Evolutionary conservation across 1,140 invertebrate genomes (phyloP).

Genomic region (Heliconius melpomene): DNA sequence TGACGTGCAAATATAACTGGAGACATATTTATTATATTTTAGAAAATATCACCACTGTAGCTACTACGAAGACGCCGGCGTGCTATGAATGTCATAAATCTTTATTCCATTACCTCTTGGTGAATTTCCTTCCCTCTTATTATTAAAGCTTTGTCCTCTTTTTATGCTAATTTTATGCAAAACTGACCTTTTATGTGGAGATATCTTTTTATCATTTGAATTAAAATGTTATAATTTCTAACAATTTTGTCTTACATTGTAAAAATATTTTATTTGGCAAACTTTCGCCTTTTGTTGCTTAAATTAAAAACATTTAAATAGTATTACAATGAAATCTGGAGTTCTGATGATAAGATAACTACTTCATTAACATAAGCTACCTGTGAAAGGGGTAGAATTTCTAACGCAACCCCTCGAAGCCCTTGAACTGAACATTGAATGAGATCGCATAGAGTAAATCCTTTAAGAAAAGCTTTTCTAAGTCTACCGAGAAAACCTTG

Average conservation of each 20-base stretch:
- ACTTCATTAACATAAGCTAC: constrained; percentile 3
- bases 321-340: not conserved
- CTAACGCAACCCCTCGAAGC: constrained; percentile 2
- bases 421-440: not conserved
- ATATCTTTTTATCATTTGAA: constrained; percentile 11
- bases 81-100: constrained; percentile 46
- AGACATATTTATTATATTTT: constrained; percentile 1
- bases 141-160: constrained; percentile 39
- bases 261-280: not conserved
- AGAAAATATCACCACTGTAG: not conserved
- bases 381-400: not conserved
- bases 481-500: not conserved
- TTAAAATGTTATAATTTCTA: constrained; percentile 14
- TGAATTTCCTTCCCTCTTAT: constrained; percentile 45
- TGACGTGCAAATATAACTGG: not conserved
- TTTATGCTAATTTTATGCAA: constrained; percentile 37
- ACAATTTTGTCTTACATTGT: not conserved
- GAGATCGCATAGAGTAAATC: constrained; percentile 16
- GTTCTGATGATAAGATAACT: not conserved
- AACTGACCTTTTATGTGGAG: constrained; percentile 16
- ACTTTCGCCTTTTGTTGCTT: not conserved
- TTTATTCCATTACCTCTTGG: constrained; percentile 46
- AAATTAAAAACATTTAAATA: not conserved
- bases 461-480: not conserved
- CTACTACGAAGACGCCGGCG: constrained; percentile 11